Evolutionary conservation across 2,113 vertebrate genomes (phyloP).

Genomic region (Ondatra zibethicus): DNA sequence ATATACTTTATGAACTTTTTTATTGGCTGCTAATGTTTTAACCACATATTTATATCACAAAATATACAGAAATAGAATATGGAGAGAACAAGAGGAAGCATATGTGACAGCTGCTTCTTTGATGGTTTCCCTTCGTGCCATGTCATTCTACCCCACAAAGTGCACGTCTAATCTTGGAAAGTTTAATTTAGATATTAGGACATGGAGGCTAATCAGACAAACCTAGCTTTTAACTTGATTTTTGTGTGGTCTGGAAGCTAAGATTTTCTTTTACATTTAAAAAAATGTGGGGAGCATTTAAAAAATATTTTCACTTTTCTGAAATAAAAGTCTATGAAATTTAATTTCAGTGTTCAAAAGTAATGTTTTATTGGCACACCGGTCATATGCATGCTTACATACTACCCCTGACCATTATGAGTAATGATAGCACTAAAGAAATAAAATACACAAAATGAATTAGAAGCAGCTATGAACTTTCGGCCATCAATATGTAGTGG

Average conservation of each 20-base stretch:
- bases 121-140: background rate
- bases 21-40: background rate
- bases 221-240: background rate
- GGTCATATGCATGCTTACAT: background rate
- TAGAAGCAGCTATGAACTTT: too few relatives aligned
- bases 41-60: background rate
- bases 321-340: background rate
- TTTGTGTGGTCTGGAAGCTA: background rate
- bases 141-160: background rate
- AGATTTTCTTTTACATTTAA: background rate
- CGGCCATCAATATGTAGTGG: rapidly evolving
- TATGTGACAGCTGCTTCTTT: background rate
- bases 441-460: slow-evolving; percentile 13
- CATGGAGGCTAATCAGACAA: background rate
- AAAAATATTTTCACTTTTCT: background rate
- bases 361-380: background rate
- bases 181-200: background rate
- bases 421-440: background rate
- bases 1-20: background rate
- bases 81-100: background rate
- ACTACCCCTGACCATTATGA: background rate
- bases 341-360: background rate
- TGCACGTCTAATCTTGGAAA: background rate
- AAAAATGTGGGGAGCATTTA: background rate
- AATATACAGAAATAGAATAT: background rate